Percentiles rank a stretch among this genome's conserved stretches.
Conservation (phyloP, 2,113 vertebrate genomes). For the Colaptes auratus region DNA sequence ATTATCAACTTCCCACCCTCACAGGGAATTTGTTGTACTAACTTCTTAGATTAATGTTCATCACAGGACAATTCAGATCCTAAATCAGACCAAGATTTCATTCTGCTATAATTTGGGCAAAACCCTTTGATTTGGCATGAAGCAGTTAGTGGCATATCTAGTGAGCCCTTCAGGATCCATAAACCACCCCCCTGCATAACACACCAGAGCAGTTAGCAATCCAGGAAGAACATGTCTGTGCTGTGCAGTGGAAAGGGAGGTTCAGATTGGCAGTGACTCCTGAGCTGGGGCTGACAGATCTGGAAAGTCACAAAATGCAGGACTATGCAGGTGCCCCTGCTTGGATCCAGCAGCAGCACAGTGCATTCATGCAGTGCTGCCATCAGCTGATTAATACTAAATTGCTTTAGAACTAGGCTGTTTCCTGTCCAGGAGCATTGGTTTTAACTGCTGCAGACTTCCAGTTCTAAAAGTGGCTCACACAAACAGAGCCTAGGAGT, state of each 20-base stretch:
- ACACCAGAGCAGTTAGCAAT: not conserved
- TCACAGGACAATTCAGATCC: not conserved
- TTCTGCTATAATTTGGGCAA: not conserved
- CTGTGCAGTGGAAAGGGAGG: not conserved
- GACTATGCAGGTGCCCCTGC: not conserved
- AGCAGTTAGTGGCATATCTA: not conserved
- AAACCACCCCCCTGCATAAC: not conserved
- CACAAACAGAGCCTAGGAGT: not conserved
- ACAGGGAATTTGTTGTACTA: not conserved
- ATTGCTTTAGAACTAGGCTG: not conserved
- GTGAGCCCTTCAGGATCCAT: not conserved
- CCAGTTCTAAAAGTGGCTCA: rapidly evolving
- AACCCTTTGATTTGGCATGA: not conserved
- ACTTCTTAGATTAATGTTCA: not conserved
- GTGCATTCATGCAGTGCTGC: not conserved
- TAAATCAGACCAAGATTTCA: not conserved
- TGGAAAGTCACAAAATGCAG: not conserved
- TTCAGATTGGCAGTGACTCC: not conserved
- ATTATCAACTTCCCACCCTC: not conserved
- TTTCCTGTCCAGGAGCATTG: not conserved
- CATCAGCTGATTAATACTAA: not conserved
- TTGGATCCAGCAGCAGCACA: not conserved
- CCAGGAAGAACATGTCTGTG: not conserved
- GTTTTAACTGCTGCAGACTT: not conserved
- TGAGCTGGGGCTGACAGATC: not conserved